Evolutionary conservation across 2,888 invertebrate genomes (phyloP), one percentile per base, ranked within the genome.

Genomic region (Pristionchus fissidentatus): DNA sequence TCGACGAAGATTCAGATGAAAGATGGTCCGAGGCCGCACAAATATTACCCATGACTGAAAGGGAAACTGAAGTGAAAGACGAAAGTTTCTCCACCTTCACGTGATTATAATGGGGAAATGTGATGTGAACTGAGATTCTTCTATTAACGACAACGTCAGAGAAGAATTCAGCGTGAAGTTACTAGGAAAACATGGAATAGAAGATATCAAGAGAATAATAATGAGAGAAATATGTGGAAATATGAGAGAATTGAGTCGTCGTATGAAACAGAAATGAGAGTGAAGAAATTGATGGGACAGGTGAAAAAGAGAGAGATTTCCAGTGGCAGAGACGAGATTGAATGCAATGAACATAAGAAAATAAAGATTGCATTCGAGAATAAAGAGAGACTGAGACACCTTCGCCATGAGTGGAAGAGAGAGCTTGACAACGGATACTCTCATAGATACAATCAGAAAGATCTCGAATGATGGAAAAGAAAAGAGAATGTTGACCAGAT

Each of bases 381-480:
- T 19, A 66, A 38, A 32, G 62, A 62, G 62, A 62, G 62, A n/a
- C 10, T 32, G 19, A 66, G 38, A 66, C 66, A 66, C 66, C 66
- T 41, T 66, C 66, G 38, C n/a, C 66, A 66, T 38, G 41, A 62
- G 38, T 66, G 35, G 41, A 38, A 38, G 66, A n/a, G 66, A 66
- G 66, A n/a, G 22, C 66, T 38, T 66, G 41, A 38, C 66, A 66
- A 66, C 66, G 38, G 41, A 57, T 22, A 10, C 19, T 41, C 38
- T 38, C 66, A 38, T 66, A 66, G 66, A 66, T 66, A 66, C 66
- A 66, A 66, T 66, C 38, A 38, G 66, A 66, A 8, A n/a, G n/a
- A n/a, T n/a, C n/a, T n/a, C n/a, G n/a, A n/a, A n/a, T n/a, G 29
- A 62, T 22, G 66, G 66, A 66, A 66, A 66, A 66, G 22, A 66